Evolutionary conservation across 1,140 invertebrate genomes (phyloP).

Genomic region (Cherax quadricarinatus): DNA sequence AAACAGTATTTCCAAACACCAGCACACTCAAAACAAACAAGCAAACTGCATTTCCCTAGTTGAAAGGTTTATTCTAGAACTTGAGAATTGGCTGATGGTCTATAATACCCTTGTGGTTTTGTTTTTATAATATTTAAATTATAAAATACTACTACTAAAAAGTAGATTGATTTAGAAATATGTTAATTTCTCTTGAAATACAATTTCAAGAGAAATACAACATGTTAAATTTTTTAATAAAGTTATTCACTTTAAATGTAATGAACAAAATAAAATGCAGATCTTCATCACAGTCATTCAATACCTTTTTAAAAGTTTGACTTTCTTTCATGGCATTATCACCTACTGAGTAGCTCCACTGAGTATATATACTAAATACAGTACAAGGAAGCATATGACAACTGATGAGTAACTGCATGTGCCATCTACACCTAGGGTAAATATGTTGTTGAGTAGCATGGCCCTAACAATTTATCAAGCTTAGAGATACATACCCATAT

Average conservation of each 20-base stretch:
- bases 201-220: too few relatives aligned
- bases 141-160: too few relatives aligned
- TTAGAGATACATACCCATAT: not conserved
- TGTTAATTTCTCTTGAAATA: too few relatives aligned
- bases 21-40: not conserved
- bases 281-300: too few relatives aligned
- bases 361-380: not conserved
- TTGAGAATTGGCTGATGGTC: not conserved
- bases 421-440: not conserved
- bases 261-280: too few relatives aligned
- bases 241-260: too few relatives aligned
- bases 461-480: not conserved
- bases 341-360: not conserved
- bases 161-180: too few relatives aligned
- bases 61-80: not conserved
- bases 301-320: not conserved
- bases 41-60: not conserved
- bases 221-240: too few relatives aligned
- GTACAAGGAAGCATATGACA: not conserved
- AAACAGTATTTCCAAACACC: not conserved
- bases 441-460: not conserved
- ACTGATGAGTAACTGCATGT: not conserved
- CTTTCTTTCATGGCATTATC: not conserved
- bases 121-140: too few relatives aligned
- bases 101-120: too few relatives aligned